Evolutionary conservation across 1,140 invertebrate species (phyloP).

Genomic region (Cotesia glomerata): DNA sequence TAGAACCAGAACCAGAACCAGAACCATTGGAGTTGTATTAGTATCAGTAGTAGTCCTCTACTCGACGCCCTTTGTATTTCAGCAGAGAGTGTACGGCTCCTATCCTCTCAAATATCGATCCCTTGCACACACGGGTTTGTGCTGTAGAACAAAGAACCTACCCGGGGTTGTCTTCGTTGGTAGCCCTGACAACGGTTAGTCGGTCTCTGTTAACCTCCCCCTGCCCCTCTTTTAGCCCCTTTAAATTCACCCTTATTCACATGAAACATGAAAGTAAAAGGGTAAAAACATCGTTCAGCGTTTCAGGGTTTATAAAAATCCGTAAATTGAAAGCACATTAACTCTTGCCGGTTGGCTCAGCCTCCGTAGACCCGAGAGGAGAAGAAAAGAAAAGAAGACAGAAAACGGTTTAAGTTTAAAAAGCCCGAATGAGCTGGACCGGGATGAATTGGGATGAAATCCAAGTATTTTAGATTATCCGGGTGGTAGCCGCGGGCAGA

Average conservation of each 20-base stretch:
- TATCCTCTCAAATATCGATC: conserved; percentile 27
- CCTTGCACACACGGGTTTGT: conserved; percentile 24
- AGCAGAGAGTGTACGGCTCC: background rate
- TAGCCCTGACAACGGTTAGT: conserved; percentile 35
- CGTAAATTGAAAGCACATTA: background rate
- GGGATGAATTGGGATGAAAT: no score
- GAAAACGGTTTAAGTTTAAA: no score
- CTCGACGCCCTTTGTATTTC: background rate
- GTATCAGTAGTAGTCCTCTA: no score
- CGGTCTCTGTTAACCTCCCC: conserved; percentile 19
- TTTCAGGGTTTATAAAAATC: background rate
- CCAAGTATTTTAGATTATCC: background rate
- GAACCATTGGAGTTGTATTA: background rate
- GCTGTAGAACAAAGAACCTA: conserved; percentile 29
- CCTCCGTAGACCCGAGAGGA: no score
- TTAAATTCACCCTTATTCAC: conserved; percentile 3
- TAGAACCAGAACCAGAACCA: conserved; percentile 9
- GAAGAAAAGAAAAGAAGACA: no score
- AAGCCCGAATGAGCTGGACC: no score
- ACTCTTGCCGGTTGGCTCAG: no score
- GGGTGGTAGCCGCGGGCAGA: background rate
- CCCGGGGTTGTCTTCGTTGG: conserved; percentile 31
- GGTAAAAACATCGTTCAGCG: background rate
- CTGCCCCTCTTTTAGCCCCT: background rate
- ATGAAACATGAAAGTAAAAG: conserved; percentile 7